Base-by-base conservation (phyloP, 1,140 invertebrate genomes). In the Drosophila chauvacae region DNA sequence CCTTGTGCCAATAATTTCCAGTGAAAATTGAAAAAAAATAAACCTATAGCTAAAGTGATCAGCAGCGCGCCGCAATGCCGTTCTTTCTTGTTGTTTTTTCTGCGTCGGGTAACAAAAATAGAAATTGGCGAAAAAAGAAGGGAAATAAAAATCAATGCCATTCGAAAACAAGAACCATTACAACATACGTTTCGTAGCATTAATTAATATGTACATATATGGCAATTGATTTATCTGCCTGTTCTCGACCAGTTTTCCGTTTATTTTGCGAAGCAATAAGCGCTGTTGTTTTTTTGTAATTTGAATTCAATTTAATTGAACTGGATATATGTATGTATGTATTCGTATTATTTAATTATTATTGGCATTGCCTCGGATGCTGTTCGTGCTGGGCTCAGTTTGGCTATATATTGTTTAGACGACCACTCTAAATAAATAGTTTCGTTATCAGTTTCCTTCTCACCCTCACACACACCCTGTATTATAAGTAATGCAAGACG, bases 61-160 rank as follows among this genome's bases (percentile, higher is more conserved):
- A 74, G 23, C 51, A 26, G 30, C n/a, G n/a, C 45, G 18, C 7
- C 28, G 18, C 9, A 28, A 16, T 35, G 57, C 41, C 41, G 63
- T 35, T 26, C 20, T 20, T 35, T 37, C 9, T 30, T 42, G 14
- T 47, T 56, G 39, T 39, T 42, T 55, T 59, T 66, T 45, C 18
- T 72, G 48, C 30, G 26, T 60, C 41, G 28, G 55, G 33, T 69
- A 18, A 77, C 57, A 47, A 86, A 84, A 80, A 81, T 76, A 77
- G 77, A 83, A 60, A 70, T 48, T 71, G 18, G 79, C 65, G 18
- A 73, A 60, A 73, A 71, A 50, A 48, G 57, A 70, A 82, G 80
- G 79, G 51, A 73, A 87, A 69, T 62, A 50, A 47, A 83, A 87
- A 77, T 88, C 77, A 86, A 64, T 77, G 74, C 63, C 71, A 57